Percentiles rank a stretch among this genome's conserved stretches.
Conservation (phyloP, 23 tunicate species). For the Diplosoma virens region DNA sequence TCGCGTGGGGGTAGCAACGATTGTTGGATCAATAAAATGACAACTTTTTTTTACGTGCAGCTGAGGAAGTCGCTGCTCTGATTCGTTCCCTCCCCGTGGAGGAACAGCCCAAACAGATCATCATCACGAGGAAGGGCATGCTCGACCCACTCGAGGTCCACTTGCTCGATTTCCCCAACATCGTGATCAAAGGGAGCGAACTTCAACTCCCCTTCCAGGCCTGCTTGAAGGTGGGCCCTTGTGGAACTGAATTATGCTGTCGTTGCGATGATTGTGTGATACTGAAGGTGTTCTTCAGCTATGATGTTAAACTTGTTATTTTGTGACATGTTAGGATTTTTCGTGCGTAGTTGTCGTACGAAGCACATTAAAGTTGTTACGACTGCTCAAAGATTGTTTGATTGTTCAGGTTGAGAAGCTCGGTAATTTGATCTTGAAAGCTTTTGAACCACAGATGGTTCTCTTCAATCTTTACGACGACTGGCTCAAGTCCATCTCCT, state of each 20-base stretch:
- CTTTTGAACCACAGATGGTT: slow-evolving; percentile 98
- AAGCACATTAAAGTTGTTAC: too few relatives aligned
- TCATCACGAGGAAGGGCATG: slow-evolving; percentile 96
- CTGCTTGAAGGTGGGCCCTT: slow-evolving; percentile 85
- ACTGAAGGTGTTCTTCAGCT: too few relatives aligned
- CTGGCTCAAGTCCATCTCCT: slow-evolving; percentile 95
- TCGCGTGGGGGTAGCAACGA: too few relatives aligned
- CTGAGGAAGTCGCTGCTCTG: slow-evolving; percentile 98
- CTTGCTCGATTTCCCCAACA: slow-evolving; percentile 97
- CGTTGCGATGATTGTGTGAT: too few relatives aligned
- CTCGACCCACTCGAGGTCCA: slow-evolving; percentile 98
- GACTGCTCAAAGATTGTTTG: too few relatives aligned
- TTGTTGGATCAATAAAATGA: too few relatives aligned
- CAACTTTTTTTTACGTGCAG: slow-evolving; percentile 32
- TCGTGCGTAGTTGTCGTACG: too few relatives aligned
- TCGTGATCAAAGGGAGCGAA: slow-evolving; percentile 97
- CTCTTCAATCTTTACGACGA: slow-evolving; percentile 97
- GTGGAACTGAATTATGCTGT: too few relatives aligned
- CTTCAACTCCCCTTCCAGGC: slow-evolving; percentile 98
- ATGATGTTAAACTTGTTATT: too few relatives aligned
- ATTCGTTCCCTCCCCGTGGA: slow-evolving; percentile 95
- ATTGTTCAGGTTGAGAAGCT: slow-evolving; percentile 79
- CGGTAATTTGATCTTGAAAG: slow-evolving; percentile 92
- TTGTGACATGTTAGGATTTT: too few relatives aligned
- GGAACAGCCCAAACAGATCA: slow-evolving; percentile 97